Conservation (phyloP, 37 sponge, comb jelly and placozoan species). For the Spongilla lacustris region DNA sequence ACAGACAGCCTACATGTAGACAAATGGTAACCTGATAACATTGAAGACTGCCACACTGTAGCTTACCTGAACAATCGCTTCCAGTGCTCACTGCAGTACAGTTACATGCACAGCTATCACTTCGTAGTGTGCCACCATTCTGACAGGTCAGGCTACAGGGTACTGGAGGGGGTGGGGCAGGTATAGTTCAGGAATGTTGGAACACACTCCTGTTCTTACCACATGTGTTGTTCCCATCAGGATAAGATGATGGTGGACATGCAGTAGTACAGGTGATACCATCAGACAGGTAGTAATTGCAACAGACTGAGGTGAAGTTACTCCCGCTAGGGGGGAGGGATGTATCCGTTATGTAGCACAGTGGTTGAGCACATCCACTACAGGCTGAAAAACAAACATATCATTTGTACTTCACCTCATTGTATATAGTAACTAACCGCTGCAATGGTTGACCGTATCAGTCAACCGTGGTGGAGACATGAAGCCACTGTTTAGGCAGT, state of each 20-base stretch:
- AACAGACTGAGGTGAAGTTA: neutral
- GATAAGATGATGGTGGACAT: neutral
- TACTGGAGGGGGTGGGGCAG: no score
- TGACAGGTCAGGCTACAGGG: no score
- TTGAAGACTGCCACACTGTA: no score
- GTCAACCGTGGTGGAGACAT: neutral
- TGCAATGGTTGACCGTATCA: neutral
- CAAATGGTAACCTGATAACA: no score
- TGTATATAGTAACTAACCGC: neutral
- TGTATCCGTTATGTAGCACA: neutral
- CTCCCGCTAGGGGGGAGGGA: neutral
- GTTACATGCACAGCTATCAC: no score
- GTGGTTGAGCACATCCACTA: neutral
- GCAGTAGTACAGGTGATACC: neutral
- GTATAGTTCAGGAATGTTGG: neutral
- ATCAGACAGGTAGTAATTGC: neutral
- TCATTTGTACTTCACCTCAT: no score
- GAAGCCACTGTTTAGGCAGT: neutral
- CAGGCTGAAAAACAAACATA: neutral
- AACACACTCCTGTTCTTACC: neutral
- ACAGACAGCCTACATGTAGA: no score
- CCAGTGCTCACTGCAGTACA: no score
- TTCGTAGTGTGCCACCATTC: no score
- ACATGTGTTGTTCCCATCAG: neutral
- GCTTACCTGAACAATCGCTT: no score